Percentiles rank a stretch among this genome's conserved stretches.
Evolutionary conservation across 2,888 invertebrate genomes (phyloP).

Genomic region (Synanthedon formicaeformis): DNA sequence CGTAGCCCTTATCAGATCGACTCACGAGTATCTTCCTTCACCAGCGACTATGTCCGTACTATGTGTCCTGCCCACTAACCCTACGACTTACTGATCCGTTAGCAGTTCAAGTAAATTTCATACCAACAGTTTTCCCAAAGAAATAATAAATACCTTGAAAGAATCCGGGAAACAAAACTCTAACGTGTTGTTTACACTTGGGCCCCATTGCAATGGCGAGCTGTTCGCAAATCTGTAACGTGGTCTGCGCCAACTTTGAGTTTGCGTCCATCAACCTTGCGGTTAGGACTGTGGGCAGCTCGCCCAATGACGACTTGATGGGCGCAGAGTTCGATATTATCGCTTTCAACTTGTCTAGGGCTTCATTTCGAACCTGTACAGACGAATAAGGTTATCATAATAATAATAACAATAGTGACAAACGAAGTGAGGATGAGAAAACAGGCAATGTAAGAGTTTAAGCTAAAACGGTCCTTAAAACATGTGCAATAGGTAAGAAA

Average conservation of each 20-base stretch:
- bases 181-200: conserved; percentile 81
- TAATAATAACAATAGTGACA: too few relatives aligned
- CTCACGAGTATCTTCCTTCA: too few relatives aligned
- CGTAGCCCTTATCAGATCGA: too few relatives aligned
- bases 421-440: too few relatives aligned
- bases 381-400: background rate
- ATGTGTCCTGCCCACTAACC: too few relatives aligned
- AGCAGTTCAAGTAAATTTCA: too few relatives aligned
- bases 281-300: conserved; percentile 83
- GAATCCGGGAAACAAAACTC: conserved; percentile 87
- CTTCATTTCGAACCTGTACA: conserved; percentile 76
- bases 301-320: conserved; percentile 86
- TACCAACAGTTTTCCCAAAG: too few relatives aligned
- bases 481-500: too few relatives aligned
- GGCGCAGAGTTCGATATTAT: conserved; percentile 82
- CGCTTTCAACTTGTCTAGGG: conserved; percentile 76
- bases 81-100: too few relatives aligned
- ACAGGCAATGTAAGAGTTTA: too few relatives aligned
- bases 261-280: conserved; percentile 89
- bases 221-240: conserved; percentile 85
- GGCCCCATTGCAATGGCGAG: conserved; percentile 87
- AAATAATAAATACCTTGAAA: conserved; percentile 75
- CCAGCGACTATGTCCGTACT: too few relatives aligned
- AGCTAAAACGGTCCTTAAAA: too few relatives aligned
- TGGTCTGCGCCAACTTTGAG: conserved; percentile 88